phyloP scores from a whole-genome alignment of 2,797 vertebrate species.

The Characodon lateralis region DNA sequence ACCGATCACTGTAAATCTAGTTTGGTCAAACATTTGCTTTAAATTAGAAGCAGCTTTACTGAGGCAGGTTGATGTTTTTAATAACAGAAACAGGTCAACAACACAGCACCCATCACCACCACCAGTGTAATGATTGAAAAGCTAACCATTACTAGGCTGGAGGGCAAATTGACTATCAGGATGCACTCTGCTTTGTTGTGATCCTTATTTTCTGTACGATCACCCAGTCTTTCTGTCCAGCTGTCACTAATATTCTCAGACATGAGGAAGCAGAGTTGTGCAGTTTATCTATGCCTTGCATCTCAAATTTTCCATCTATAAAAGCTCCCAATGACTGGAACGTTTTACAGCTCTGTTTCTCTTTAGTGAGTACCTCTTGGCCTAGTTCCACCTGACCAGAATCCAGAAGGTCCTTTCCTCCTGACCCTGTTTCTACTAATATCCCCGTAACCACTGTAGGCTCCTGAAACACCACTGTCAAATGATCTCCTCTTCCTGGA shows the following conservation, averaged over 20 bases:
- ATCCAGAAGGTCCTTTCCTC: conserved; percentile 66
- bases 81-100: conserved; percentile 2
- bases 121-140: not conserved
- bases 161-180: not conserved
- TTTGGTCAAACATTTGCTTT: conserved; percentile 19
- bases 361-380: not conserved
- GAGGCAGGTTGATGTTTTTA: not conserved
- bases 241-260: conserved; percentile 82
- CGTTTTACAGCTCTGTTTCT: conserved; percentile 67
- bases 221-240: conserved; percentile 78
- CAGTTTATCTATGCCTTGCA: conserved; percentile 41
- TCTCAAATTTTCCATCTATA: conserved; percentile 74
- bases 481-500: conserved; percentile 69
- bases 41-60: not conserved
- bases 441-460: conserved; percentile 69
- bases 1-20: conserved; percentile 2
- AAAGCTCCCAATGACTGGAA: conserved; percentile 78
- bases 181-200: conserved; percentile 16
- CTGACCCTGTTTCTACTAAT: conserved; percentile 78
- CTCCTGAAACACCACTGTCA: conserved; percentile 77
- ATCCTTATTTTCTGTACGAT: conserved; percentile 83
- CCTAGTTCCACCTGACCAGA: conserved; percentile 84
- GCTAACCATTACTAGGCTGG: not conserved
- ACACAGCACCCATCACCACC: conserved; percentile 24
- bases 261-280: conserved; percentile 66